Base-by-base conservation (phyloP, 2,888 invertebrate species). In the Amorpha juglandis region DNA sequence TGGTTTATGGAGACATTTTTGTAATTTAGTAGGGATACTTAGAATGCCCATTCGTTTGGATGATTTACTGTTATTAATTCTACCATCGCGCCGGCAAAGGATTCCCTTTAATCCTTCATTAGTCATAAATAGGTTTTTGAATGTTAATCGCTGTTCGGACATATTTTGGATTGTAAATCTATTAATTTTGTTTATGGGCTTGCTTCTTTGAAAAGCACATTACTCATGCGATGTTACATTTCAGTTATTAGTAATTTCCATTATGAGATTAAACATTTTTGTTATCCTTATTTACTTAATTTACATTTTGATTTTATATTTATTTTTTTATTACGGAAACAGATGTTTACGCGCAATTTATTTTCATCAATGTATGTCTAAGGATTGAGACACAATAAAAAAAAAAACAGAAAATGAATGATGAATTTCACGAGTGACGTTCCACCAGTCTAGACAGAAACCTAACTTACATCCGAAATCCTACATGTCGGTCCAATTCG, bases 51-150 rank as follows among this genome's bases (percentile, higher is more conserved):
- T 78, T 78, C 77, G 70, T 72, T 79, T 68, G 67, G 70, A 86
- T 89, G 88, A 89, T 89, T 88, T 89, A 89, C 70, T 75, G 82
- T 80, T 83, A 87, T 88, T 88, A 85, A 82, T 87, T 80, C 81
- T 80, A 71, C 78, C 72, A 70, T 68, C 71, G 72, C 74, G 75
- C 75, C 71, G 68, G 71, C 71, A 77, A 72, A 77, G 71, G 73
- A 78, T 76, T 80, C 79, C 79, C 77, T 78, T 82, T 83, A 85
- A 86, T 86, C 83, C 83, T 79, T 84, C 81, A 85, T 87, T 85
- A 87, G 81, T 86, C 86, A 87, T 88, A 88, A 87, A 88, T 87
- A 83, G 84, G 79, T 82, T 86, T 86, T 80, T 77, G 84, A 83
- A 83, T 84, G 77, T 80, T 81, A 82, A 84, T 88, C 84, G 85